These are phyloP conservation scores for Pogona vitticeps DNA, from an alignment of 2,113 vertebrate genomes.

Conservation along the genomic window DNA sequence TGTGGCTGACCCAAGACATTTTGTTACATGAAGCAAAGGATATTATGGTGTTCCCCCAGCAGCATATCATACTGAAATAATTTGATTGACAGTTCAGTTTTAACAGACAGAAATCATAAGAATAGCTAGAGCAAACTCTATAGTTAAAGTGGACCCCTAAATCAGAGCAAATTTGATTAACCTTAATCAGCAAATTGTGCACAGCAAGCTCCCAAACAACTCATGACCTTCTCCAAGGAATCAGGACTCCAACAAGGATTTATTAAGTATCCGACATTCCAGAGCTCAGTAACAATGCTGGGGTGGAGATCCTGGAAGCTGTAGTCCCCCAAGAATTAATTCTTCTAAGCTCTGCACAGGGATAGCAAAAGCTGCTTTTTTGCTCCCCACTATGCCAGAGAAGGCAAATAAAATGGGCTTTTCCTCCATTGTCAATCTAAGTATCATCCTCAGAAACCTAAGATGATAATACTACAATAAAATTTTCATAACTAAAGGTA, in stretches of 20 bases:
- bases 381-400: too few relatives aligned
- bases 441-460: background rate
- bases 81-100: too few relatives aligned
- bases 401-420: background rate
- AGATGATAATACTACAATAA: background rate
- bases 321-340: background rate
- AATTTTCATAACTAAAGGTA: background rate
- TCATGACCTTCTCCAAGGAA: background rate
- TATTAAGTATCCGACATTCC: too few relatives aligned
- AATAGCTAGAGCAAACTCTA: background rate
- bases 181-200: background rate
- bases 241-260: background rate
- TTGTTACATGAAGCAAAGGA: too few relatives aligned
- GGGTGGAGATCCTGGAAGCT: too few relatives aligned
- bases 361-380: background rate
- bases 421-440: background rate
- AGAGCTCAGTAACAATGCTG: too few relatives aligned
- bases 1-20: too few relatives aligned
- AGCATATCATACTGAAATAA: too few relatives aligned
- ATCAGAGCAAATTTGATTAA: background rate
- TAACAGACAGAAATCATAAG: background rate
- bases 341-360: background rate
- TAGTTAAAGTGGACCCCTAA: background rate
- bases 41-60: too few relatives aligned
- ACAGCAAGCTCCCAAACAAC: background rate